These are phyloP conservation scores for Nomada ferruginata DNA, from an alignment of 2,888 invertebrate species.

Conservation along the genomic window DNA sequence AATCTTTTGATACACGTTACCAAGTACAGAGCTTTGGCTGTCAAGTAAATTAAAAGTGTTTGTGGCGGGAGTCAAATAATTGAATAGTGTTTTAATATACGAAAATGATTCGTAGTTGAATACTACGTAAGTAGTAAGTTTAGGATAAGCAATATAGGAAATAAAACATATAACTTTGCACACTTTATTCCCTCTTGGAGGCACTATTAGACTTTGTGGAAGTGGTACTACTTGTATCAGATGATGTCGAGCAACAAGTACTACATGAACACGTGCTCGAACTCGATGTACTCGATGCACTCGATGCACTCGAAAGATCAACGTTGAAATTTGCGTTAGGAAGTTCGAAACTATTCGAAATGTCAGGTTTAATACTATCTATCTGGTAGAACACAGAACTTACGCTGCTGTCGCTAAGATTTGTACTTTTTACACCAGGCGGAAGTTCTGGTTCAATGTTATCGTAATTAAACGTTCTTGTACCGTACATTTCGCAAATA, in stretches of 20 bases:
- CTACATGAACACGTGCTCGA: neutral
- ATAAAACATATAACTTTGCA: neutral
- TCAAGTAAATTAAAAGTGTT: too few species aligned
- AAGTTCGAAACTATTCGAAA: neutral
- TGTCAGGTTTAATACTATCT: neutral
- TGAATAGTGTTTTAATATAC: too few species aligned
- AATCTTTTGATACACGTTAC: too few species aligned
- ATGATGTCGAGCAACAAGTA: constrained; percentile 1
- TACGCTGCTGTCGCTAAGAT: constrained; percentile 67
- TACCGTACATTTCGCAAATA: constrained; percentile 69
- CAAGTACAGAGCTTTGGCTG: too few species aligned
- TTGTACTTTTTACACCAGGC: constrained; percentile 46
- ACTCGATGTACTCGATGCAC: constrained; percentile 3
- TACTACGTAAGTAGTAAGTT: neutral
- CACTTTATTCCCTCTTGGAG: neutral
- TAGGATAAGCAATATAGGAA: neutral
- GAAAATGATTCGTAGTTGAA: too few species aligned
- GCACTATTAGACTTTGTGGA: neutral
- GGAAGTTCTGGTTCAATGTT: constrained; percentile 15
- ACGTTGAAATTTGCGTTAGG: neutral
- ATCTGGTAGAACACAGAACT: neutral
- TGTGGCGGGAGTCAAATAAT: too few species aligned
- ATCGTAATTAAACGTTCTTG: constrained; percentile 73
- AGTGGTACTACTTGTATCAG: neutral
- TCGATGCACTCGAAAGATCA: constrained; percentile 43